Evolutionary conservation across 92 coral and sea anemone species (phyloP), one percentile per base, ranked within the genome.

Genomic region (Umimayanthus chanpuru): DNA sequence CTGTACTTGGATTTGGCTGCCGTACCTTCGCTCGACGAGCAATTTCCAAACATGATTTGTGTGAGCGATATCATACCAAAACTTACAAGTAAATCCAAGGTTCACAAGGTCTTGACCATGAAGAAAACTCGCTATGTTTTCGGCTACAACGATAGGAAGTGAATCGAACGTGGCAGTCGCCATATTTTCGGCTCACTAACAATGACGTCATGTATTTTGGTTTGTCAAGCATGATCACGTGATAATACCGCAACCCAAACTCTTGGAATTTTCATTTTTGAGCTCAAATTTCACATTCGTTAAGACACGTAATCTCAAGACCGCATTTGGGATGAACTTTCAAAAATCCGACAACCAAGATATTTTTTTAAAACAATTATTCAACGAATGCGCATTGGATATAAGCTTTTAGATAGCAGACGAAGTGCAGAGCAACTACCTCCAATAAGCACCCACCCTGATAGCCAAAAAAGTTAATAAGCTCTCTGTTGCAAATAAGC

Each of bases 31-130:
- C 61, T 77, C 77, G 29, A 94, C 89, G 47, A 94, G 80, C n/a
- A 50, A 67, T 79, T 90, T 88, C 96, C 96, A 94, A 43, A 88
- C 79, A 44, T 75, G 68, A 79, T 92, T 92, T 79, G 89, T 90
- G 68, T 32, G 75, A 5, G 90, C 85, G 53, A 94, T 73, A 12
- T 85, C 85, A 75, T 92, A 74, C 96, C 96, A 94, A 61, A 87
- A 94, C 89, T 73, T 94, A 50, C 96, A 90, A 41, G 94, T 92
- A 80, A 77, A 88, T 44, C 96, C 91, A 47, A 94, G 92, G 82
- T 88, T 92, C 55, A 94, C 85, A n/a, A 94, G 90, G 80, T 94
- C 96, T 64, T 88, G 88, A 30, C 96, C 94, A 67, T 90, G 75
- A 15, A 94, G 83, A 65, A 84, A 92, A 55, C 89, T 79, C 18